Evolutionary conservation across 2,888 invertebrate species (phyloP).

Genomic region (Bugulina stolonifera): DNA sequence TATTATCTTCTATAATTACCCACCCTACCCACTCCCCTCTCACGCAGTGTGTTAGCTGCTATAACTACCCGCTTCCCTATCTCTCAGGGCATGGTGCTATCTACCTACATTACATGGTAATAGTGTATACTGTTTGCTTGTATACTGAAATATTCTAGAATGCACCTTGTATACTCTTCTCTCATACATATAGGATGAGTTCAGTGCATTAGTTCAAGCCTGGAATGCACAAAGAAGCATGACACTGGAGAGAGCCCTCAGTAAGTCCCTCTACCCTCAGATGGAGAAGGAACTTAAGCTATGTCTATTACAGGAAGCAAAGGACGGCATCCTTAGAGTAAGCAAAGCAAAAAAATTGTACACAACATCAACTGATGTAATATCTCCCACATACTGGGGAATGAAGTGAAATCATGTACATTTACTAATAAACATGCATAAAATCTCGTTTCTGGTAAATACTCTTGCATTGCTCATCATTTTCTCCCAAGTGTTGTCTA

Average conservation of each 20-base stretch:
- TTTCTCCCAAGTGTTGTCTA: no score
- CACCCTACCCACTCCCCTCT: neutral
- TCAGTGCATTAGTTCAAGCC: slow-evolving; percentile 69
- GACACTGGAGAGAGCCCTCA: slow-evolving; percentile 80
- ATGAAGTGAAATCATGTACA: no score
- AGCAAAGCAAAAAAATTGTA: no score
- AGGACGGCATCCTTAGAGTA: slow-evolving; percentile 56
- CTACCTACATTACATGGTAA: neutral
- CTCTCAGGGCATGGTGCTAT: neutral
- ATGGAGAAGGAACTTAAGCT: slow-evolving; percentile 77
- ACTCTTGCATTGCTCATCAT: no score
- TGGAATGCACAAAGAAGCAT: slow-evolving; percentile 88
- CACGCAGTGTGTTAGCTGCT: neutral
- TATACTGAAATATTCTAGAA: neutral
- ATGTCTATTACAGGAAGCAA: slow-evolving; percentile 75
- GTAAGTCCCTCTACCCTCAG: slow-evolving; percentile 80
- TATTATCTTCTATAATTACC: slow-evolving; percentile 27
- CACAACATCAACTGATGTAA: no score
- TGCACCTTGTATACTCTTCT: neutral
- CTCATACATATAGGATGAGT: slow-evolving; percentile 77
- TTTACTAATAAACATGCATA: no score
- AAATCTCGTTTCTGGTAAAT: no score
- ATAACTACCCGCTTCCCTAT: neutral
- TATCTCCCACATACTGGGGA: no score
- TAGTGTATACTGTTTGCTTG: no score